Evolutionary conservation across 2,888 invertebrate genomes (phyloP).

Genomic region (Amphipyra tragopoginis): DNA sequence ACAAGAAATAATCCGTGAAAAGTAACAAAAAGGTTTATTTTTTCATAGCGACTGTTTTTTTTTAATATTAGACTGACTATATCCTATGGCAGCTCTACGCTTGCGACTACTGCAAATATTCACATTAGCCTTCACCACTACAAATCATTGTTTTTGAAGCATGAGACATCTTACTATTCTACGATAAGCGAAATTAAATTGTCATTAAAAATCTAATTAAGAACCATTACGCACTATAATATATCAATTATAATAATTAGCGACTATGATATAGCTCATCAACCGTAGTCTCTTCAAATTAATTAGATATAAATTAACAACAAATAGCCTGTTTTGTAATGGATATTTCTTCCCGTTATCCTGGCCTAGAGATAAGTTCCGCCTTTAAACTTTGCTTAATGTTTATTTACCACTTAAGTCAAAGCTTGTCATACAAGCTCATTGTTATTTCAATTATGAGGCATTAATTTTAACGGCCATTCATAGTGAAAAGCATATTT

Average conservation of each 20-base stretch:
- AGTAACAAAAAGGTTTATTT: background rate
- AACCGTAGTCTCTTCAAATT: too few species aligned
- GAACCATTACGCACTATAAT: too few species aligned
- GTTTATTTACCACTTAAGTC: conserved; percentile 11
- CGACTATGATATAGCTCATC: too few species aligned
- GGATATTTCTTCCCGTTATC: conserved; percentile 11
- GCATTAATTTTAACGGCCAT: conserved; percentile 46
- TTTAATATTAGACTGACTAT: too few species aligned
- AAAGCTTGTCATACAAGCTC: conserved; percentile 16
- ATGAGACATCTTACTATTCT: background rate
- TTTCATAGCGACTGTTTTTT: background rate
- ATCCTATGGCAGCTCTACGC: too few species aligned
- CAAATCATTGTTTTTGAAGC: too few species aligned
- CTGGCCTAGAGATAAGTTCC: background rate
- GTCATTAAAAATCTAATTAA: background rate
- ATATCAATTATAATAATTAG: too few species aligned
- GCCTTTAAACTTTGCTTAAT: conserved; percentile 9
- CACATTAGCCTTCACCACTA: too few species aligned
- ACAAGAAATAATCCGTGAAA: background rate
- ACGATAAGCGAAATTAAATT: too few species aligned
- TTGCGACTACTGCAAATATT: too few species aligned
- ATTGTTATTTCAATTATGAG: conserved; percentile 38
- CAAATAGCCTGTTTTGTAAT: background rate
- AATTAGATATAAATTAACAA: background rate
- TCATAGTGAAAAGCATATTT: conserved; percentile 55